Conservation (phyloP, 2,797 vertebrate species). For the Acanthiza pusilla region DNA sequence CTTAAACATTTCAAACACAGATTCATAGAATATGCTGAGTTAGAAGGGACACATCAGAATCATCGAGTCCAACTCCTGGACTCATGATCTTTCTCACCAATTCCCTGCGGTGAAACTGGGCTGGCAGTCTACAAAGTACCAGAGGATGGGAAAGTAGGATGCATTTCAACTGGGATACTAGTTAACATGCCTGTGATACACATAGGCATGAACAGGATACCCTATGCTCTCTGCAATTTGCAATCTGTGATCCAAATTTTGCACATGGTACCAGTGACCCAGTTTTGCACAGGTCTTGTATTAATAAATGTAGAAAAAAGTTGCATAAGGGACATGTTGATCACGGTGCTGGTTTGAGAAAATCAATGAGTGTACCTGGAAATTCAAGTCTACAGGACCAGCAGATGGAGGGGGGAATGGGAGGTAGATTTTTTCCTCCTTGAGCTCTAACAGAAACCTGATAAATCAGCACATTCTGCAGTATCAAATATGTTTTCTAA, state of each 20-base stretch:
- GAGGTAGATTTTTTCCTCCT: background rate
- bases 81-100: background rate
- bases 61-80: rapidly evolving
- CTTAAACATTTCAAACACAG: background rate
- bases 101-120: background rate
- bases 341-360: background rate
- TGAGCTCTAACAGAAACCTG: background rate
- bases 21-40: background rate
- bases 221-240: background rate
- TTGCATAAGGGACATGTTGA: background rate
- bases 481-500: background rate
- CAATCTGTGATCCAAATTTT: background rate
- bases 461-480: background rate
- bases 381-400: background rate
- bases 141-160: background rate
- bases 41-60: background rate
- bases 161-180: background rate
- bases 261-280: background rate
- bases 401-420: background rate
- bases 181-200: background rate
- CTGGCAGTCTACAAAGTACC: background rate
- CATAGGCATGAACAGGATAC: background rate
- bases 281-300: background rate
- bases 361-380: background rate
- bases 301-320: background rate